Evolutionary conservation across 1,140 invertebrate species (phyloP).

Genomic region (Drosophila lacteicornis): DNA sequence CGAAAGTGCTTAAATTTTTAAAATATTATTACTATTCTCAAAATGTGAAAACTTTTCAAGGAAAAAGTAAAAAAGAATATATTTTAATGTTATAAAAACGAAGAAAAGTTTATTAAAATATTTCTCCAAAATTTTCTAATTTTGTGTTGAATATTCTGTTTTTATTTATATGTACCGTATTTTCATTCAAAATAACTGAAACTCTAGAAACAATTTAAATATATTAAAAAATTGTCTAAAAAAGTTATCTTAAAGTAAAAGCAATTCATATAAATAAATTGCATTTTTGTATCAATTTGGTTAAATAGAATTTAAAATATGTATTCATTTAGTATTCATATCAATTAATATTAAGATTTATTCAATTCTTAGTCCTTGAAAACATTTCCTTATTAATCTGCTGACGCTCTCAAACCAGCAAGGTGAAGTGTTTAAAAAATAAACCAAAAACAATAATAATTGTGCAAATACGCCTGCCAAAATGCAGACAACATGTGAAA

Average conservation of each 20-base stretch:
- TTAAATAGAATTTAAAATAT: not conserved
- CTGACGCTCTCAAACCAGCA: not conserved
- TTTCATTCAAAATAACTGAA: not conserved
- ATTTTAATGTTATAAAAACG: not conserved
- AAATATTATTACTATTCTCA: not conserved
- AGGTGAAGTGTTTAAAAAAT: not conserved
- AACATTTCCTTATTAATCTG: too few species aligned
- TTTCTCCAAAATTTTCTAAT: not conserved
- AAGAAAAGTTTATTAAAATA: not conserved
- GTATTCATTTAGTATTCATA: not conserved
- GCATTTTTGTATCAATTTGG: too few species aligned
- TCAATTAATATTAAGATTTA: not conserved
- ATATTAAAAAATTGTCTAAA: too few species aligned
- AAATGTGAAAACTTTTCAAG: not conserved
- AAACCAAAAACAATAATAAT: conserved; percentile 1
- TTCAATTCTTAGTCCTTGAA: not conserved
- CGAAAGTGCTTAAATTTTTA: too few species aligned
- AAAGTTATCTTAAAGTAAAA: not conserved
- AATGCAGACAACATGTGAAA: conserved; percentile 4
- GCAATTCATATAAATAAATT: too few species aligned
- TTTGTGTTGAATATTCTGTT: not conserved
- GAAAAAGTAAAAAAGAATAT: not conserved
- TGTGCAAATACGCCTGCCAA: not conserved
- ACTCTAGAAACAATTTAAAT: too few species aligned
- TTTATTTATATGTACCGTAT: not conserved